Base-by-base conservation (phyloP, 2,113 vertebrate species). In the Nothocercus julius region DNA sequence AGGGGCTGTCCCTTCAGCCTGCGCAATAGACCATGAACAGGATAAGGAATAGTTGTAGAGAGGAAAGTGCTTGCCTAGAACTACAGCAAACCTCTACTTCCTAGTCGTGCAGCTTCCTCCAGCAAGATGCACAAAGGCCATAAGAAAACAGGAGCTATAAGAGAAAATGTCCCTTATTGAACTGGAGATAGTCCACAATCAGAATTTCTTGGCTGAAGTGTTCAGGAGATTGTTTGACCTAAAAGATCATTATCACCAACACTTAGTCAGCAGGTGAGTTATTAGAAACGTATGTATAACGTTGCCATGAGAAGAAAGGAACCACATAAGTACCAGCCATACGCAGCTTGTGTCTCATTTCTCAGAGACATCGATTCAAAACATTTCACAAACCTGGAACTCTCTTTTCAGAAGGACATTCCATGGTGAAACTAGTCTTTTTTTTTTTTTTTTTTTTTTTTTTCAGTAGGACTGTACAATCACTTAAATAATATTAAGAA, bases 401-500 rank as follows among this genome's bases (percentile, higher is more conserved):
- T 76, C 16, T 3, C 22, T 62, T 81, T 6, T 8, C 19, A 75
- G 69, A 82, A 38, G 6, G 2, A 80, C 66, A 44, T 24, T 19
- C 13, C n/a, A 80, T 87, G 19, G 6, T 8, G 49, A 40, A 89
- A 67, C 79, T 81, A 47, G 5, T 13, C 10, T 36, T 0, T 18
- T 15, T 45, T 45, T 45, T 45, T 45, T 45, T 45, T 45, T 18
- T 42, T 47, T 18, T 47, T 47, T 16, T 78, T 17, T 34, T 85
- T 95, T 62, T 63, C 30, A 82, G 45, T 78, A 70, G 58, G 32
- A 70, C 47, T 64, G 12, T 11, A 70, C 13, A 9, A 11, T 20
- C 38, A 34, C 79, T 92, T 88, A 54, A 93, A 82, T 87, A 73
- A 73, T 66, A 76, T 15, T 54, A 85, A 63, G 56, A 90, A 87